Conservation (phyloP, 2,797 vertebrate species). For the Manis crassicaudata region DNA sequence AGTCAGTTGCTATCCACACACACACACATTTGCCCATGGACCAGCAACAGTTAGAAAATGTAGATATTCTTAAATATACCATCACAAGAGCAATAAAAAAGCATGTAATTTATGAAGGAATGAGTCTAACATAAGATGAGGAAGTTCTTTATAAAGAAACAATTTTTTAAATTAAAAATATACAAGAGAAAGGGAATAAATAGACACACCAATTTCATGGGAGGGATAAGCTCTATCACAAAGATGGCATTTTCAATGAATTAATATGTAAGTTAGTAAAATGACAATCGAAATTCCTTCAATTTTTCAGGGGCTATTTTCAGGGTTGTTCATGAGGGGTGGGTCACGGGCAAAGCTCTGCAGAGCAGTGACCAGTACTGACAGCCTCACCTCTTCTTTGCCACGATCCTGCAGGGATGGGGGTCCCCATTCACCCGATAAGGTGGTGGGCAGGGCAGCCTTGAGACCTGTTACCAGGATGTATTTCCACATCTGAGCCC, state of each 20-base stretch:
- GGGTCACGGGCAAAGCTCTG: not conserved
- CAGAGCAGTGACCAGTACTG: fast-evolving
- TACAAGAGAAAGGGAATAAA: not conserved
- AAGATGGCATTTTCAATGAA: not conserved
- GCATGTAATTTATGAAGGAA: not conserved
- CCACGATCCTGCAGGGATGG: fast-evolving
- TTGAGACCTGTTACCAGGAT: not conserved
- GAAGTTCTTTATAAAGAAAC: not conserved
- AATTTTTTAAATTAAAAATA: not conserved
- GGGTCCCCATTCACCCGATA: not conserved
- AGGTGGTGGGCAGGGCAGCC: not conserved
- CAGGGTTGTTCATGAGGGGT: not conserved
- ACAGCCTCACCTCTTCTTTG: not conserved
- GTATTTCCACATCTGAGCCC: not conserved
- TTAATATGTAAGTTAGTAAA: not conserved
- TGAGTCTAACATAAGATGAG: not conserved
- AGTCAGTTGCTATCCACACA: not conserved
- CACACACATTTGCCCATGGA: not conserved
- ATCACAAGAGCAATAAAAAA: not conserved
- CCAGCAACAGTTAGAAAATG: not conserved
- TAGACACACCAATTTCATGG: not conserved
- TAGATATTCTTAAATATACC: not conserved
- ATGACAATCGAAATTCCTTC: not conserved
- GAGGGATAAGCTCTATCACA: not conserved
- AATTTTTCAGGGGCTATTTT: not conserved